Evolutionary conservation across 2,113 vertebrate species (phyloP).

Genomic region (Pseudopipra pipra): DNA sequence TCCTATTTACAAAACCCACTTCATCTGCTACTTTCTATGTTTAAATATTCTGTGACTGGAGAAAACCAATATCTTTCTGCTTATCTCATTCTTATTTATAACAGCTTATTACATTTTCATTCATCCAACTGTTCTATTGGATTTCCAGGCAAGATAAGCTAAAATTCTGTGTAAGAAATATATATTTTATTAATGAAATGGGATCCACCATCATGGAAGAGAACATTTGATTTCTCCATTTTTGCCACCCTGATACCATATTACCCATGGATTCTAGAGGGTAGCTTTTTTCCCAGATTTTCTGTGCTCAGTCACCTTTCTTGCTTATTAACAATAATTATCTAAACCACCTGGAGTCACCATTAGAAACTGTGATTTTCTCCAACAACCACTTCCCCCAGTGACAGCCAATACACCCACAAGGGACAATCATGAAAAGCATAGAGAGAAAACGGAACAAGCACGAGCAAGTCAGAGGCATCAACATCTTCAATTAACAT

Average conservation of each 20-base stretch:
- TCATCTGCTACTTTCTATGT: neutral
- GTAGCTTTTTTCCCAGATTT: neutral
- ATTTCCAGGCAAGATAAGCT: neutral
- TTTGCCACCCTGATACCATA: neutral
- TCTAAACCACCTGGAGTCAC: neutral
- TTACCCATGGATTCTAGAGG: neutral
- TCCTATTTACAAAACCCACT: neutral
- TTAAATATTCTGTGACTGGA: neutral
- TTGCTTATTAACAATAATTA: neutral
- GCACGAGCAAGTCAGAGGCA: neutral
- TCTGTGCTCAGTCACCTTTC: neutral
- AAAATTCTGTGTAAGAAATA: neutral
- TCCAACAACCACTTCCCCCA: neutral
- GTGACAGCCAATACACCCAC: neutral
- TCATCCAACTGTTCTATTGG: neutral
- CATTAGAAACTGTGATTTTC: neutral
- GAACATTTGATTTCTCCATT: neutral
- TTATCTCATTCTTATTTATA: constrained; percentile 2
- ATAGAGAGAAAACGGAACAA: neutral
- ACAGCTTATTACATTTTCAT: constrained; percentile 6
- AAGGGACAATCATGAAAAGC: neutral
- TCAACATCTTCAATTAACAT: neutral
- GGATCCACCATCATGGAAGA: neutral
- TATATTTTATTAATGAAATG: neutral
- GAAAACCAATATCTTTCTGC: neutral